A percentile compares a stretch with the other conserved stretches of the same genome.
These are phyloP conservation scores for Luidia sarsii DNA, from an alignment of 53 echinoderm and acorn worm genomes.

Conservation along the genomic window DNA sequence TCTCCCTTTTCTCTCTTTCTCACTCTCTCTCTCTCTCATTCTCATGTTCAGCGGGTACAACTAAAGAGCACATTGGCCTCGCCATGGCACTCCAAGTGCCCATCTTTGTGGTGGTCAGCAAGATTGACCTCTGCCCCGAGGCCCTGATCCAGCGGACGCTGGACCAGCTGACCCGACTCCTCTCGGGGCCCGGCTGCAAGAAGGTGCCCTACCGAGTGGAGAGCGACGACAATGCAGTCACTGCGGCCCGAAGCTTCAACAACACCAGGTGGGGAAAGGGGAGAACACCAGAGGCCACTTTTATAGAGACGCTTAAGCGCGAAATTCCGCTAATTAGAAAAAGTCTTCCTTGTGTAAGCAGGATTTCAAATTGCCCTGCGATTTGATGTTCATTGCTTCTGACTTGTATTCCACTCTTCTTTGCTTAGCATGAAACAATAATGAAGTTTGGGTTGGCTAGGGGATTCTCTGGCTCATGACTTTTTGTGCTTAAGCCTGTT, in stretches of 20 bases:
- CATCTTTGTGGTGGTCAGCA: slow-evolving; percentile 91
- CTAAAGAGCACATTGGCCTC: slow-evolving; percentile 88
- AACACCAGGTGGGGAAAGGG: slow-evolving; percentile 13
- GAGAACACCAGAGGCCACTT: too few relatives aligned
- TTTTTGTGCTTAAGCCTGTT: too few relatives aligned
- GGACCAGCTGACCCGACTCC: slow-evolving; percentile 65
- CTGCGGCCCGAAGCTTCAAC: slow-evolving; percentile 84
- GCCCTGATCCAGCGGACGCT: slow-evolving; percentile 65
- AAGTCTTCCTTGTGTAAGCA: too few relatives aligned
- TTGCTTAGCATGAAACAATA: too few relatives aligned
- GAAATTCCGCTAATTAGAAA: too few relatives aligned
- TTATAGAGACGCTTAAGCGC: too few relatives aligned
- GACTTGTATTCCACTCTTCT: too few relatives aligned
- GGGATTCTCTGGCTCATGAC: too few relatives aligned
- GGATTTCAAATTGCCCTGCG: too few relatives aligned
- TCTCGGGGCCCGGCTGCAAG: slow-evolving; percentile 73
- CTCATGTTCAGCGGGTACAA: slow-evolving; percentile 71
- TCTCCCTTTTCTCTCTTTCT: neutral
- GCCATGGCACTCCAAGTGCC: slow-evolving; percentile 95
- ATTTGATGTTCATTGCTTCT: too few relatives aligned
- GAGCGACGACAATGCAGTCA: slow-evolving; percentile 79
- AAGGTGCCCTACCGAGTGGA: slow-evolving; percentile 79
- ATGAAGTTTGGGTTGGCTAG: too few relatives aligned
- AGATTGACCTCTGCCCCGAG: slow-evolving; percentile 81
- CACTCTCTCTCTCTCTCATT: too few relatives aligned